These are phyloP conservation scores for Panthera tigris DNA, from an alignment of 2,113 vertebrate species.

Conservation along the genomic window DNA sequence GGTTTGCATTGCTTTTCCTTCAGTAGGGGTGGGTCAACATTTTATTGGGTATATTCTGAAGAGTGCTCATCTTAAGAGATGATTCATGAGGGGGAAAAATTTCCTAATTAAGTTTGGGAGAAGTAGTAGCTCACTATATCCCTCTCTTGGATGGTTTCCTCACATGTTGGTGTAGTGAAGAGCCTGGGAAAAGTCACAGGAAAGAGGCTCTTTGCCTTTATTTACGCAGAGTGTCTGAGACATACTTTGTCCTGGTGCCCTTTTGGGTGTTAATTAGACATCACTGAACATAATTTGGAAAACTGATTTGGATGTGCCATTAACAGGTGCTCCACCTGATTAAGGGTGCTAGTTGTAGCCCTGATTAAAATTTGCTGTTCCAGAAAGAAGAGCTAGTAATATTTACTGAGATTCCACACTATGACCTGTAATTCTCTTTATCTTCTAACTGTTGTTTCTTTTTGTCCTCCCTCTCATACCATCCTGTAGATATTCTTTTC, in stretches of 20 bases:
- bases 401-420: neutral
- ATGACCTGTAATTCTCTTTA: neutral
- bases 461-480: neutral
- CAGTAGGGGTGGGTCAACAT: no score
- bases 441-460: neutral
- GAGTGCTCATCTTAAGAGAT: neutral
- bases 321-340: neutral
- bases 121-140: neutral
- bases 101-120: neutral
- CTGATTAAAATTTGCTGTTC: neutral
- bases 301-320: neutral
- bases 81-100: neutral
- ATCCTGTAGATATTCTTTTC: neutral
- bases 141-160: neutral
- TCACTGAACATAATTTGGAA: neutral
- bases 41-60: neutral
- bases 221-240: neutral
- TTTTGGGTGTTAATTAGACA: neutral
- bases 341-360: neutral
- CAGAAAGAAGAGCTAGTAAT: neutral
- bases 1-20: neutral
- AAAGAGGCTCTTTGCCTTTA: neutral
- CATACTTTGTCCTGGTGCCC: neutral
- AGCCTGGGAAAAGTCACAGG: neutral
- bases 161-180: rapidly evolving